Base-by-base conservation (phyloP, 30 jellyfish, hydroid and myxozoan species). In the Turritopsis rubra region DNA sequence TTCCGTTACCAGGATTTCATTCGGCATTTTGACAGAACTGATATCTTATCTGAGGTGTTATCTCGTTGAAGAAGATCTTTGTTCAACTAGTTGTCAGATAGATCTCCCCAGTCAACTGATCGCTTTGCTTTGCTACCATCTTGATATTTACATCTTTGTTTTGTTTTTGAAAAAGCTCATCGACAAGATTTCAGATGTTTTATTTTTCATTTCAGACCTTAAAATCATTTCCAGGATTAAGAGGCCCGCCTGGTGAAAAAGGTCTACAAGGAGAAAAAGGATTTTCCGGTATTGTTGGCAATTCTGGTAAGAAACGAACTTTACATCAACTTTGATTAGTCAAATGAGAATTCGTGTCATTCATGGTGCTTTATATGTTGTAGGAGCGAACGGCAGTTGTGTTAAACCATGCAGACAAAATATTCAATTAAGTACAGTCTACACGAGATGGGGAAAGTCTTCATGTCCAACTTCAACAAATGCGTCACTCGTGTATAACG, bases 381-480 rank as follows among this genome's bases (percentile, higher is more conserved):
- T 52, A 90, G 97, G 97, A 31, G 22, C 22, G 13, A 90, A 90
- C 80, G 97, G 97, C 27, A 80, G 96, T 1, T 91, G 97, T 72
- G 31, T 71, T 65, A 81, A 93, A 1, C 65, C 88, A 84, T 54
- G 75, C 79, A 81, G 92, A 60, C 31, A 81, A 77, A 52, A 77
- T 72, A 16, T 76, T 87, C 22, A 80, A 54, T 9, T 31, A 29
- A 25, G 89, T 16, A 53, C 95, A 0, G 90, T 84, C 21, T 94
- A 89, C 75, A 88, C 94, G 1, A 89, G 79, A 13, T 94, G 99
- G 99, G 99, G 99, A 16, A 82, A 89, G 75, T 29, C 90, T 16
- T 87, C 88, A 66, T 94, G 99, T 70, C 90, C 95, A 4, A 41
- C 80, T 13, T 82, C 68, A 28, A 28, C 71, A 20, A 89, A 93